Conservation (phyloP, 2,113 vertebrate genomes). For the Melanostigma gelatinosum region DNA sequence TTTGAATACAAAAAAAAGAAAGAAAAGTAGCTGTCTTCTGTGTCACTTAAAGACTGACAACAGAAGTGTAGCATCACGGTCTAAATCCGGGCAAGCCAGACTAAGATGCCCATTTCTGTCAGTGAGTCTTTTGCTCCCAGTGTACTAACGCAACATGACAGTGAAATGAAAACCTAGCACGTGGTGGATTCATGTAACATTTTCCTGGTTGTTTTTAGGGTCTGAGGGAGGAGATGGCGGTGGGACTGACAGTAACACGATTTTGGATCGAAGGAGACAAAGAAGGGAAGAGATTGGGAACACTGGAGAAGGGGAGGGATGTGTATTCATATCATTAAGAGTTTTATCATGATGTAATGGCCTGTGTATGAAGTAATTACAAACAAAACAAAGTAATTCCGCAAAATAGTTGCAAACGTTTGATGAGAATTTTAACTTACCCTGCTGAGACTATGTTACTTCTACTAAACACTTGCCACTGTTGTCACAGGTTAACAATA, state of each 20-base stretch:
- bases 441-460: neutral
- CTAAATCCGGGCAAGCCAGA: constrained; percentile 25
- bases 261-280: constrained; percentile 15
- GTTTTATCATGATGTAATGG: constrained; percentile 21
- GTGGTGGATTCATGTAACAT: constrained; percentile 53
- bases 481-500: neutral
- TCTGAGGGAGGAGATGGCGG: constrained; percentile 25
- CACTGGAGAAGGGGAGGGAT: neutral
- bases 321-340: constrained; percentile 1
- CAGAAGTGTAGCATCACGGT: constrained; percentile 31
- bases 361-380: constrained; percentile 11
- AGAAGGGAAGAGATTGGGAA: neutral
- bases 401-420: neutral
- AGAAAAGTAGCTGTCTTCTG: neutral
- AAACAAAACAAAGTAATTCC: neutral
- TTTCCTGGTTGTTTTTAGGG: constrained; percentile 38
- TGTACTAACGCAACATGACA: constrained; percentile 48
- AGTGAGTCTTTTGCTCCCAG: constrained; percentile 42
- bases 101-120: constrained; percentile 50
- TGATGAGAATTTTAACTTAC: neutral
- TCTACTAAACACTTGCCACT: neutral
- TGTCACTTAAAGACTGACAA: constrained; percentile 39
- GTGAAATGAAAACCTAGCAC: constrained; percentile 41
- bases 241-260: constrained; percentile 35
- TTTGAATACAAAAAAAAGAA: neutral